Evolutionary conservation across 1,140 invertebrate species (phyloP), one percentile per base, ranked within the genome.

Genomic region (Contarinia nasturtii): DNA sequence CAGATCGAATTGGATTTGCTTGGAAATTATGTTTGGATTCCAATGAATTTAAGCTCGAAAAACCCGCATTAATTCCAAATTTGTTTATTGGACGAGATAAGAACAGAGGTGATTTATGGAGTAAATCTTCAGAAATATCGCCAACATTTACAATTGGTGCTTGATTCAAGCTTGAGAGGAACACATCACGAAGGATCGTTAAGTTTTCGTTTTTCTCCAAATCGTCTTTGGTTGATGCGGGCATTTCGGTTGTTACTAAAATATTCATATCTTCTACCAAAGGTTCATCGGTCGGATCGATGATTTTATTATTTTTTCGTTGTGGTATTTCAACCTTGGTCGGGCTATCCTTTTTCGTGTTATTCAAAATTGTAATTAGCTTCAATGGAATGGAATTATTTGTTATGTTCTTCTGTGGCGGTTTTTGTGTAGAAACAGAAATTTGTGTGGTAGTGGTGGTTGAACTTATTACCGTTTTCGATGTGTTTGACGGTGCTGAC

Each of bases 241-340:
- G 27, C 27, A 27, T 5, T 21, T 43, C 41, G 5, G 18, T 43
- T 21, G 41, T 43, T 14, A 17, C 7, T 10, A 27, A 27, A n/a
- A 41, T 41, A 41, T 15, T 41, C n/a, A n/a, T n/a, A 27, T 27
- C 10, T 10, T 27, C 27, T 27, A 27, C 27, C 27, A 27, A 27
- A 5, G 27, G 27, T 27, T 27, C 27, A 27, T 27, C 27, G 10
- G 27, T 27, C 27, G 27, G 27, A 27, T 27, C 41, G 41, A 18
- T 18, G 41, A 43, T 43, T 43, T 43, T 43, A 14, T 43, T 43
- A 43, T 43, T 43, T 18, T 18, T 43, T 14, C 41, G n/a, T 19
- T 43, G 41, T 20, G 41, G 41, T 18, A 43, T 43, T 12, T 43
- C 18, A 12, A 19, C n/a, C 5, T 43, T 18, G 3, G n/a, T 43